Conservation (phyloP, 1,140 invertebrate genomes). For the Lucilia cuprina region DNA sequence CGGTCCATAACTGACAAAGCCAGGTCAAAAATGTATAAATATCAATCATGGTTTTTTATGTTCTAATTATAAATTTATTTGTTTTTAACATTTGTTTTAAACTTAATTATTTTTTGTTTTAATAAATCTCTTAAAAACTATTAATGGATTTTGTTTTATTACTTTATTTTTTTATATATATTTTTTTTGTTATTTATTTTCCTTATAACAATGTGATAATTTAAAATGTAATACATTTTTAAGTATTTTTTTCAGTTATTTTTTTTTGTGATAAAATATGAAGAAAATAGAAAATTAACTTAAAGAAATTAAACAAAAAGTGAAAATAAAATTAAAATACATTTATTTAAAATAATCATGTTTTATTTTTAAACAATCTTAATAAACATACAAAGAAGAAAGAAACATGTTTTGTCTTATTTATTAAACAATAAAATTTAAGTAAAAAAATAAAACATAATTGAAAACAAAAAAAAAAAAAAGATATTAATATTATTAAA, state of each 20-base stretch:
- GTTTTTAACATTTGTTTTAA: constrained; percentile 10
- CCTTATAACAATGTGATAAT: background rate
- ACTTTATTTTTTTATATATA: background rate
- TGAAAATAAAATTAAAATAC: background rate
- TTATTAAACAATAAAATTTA: background rate
- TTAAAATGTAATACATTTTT: constrained; percentile 8
- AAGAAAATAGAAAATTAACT: background rate
- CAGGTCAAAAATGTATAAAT: too few relatives aligned
- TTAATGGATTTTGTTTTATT: background rate
- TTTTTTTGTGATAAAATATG: background rate
- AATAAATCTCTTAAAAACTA: constrained; percentile 4
- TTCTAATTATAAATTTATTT: constrained; percentile 18
- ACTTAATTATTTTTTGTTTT: background rate
- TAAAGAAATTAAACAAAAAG: background rate
- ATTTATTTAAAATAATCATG: background rate
- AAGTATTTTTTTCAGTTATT: background rate
- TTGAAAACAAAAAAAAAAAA: background rate
- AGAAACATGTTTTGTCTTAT: background rate
- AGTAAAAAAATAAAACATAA: background rate
- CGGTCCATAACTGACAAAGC: too few relatives aligned
- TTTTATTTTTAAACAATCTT: background rate
- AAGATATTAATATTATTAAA: too few relatives aligned
- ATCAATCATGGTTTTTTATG: background rate
- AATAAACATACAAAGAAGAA: background rate
- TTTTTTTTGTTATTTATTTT: background rate